These are phyloP conservation scores for Ceratitis capitata DNA, from an alignment of 1,140 invertebrate genomes.

Conservation along the genomic window DNA sequence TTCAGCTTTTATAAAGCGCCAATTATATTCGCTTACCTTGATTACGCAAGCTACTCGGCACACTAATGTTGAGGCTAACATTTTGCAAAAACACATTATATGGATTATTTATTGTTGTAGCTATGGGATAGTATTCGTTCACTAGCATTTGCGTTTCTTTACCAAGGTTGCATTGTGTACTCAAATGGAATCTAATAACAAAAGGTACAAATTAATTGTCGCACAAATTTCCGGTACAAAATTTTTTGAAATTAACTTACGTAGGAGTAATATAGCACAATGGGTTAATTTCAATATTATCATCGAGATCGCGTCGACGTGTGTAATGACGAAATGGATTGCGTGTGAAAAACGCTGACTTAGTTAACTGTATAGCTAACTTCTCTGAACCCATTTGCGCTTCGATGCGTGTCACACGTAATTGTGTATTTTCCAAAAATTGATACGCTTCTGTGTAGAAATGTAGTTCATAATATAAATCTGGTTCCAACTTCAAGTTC, in stretches of 20 bases:
- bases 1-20: no score
- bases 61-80: slow-evolving; percentile 59
- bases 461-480: slow-evolving; percentile 55
- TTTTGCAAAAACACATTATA: slow-evolving; percentile 62
- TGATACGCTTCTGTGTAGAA: slow-evolving; percentile 59
- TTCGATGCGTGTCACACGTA: slow-evolving; percentile 57
- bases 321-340: slow-evolving; percentile 59
- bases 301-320: slow-evolving; percentile 59
- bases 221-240: slow-evolving; percentile 19
- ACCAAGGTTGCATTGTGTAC: slow-evolving; percentile 59
- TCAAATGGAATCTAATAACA: slow-evolving; percentile 62
- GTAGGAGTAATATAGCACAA: slow-evolving; percentile 64
- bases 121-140: slow-evolving; percentile 63
- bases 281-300: slow-evolving; percentile 59
- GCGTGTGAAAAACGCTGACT: slow-evolving; percentile 51
- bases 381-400: slow-evolving; percentile 60
- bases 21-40: slow-evolving; percentile 63
- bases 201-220: slow-evolving; percentile 38
- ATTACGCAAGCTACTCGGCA: slow-evolving; percentile 53
- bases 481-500: slow-evolving; percentile 57
- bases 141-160: slow-evolving; percentile 55
- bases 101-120: slow-evolving; percentile 57
- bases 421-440: slow-evolving; percentile 62
- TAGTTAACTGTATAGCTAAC: slow-evolving; percentile 52
- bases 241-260: slow-evolving; percentile 52